Evolutionary conservation across 1,140 invertebrate species (phyloP), one percentile per base, ranked within the genome.

Genomic region (Psilanteris sp.): DNA sequence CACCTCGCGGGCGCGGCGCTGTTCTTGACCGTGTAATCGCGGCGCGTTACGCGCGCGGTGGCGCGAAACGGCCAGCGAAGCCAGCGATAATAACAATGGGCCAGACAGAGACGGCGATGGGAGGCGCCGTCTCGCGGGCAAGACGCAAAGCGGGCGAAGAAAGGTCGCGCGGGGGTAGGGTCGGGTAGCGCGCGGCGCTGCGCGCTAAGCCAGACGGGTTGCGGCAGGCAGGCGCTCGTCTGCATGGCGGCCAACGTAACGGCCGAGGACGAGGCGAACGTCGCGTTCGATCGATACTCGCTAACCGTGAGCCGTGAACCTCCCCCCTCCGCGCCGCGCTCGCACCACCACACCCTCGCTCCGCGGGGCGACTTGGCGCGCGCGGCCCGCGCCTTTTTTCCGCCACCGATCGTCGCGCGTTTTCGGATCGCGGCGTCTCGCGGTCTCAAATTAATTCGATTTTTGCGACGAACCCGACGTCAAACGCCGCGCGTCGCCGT

Each of bases 211-310:
- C 16, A 22, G 34, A 48, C 24, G 57, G 43, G 39, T 62, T 62
- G 57, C 15, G 55, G 55, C 52, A 41, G 26, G 24, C 52, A 54
- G 15, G 24, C 52, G 27, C 9, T 44, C 20, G 29, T 8, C 16
- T 32, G 29, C 54, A 59, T 43, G 39, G 54, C 37, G 27, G 27
- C 54, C 54, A 59, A 59, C 54, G n/a, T 59, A 59, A 59, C 54
- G 9, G 15, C 15, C 10, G 52, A 57, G 52, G 54, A 57, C 36
- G 52, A 43, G 16, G 52, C 27, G 24, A 22, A 24, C 29, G 7
- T 26, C 48, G 48, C 44, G 48, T 16, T 41, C 54, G 54, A 43
- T 59, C 54, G 54, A 59, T 59, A 59, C 39, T 44, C 54, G 15
- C 39, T 29, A 43, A 44, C 54, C 26, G 14, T 57, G 48, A 39